phyloP scores from a whole-genome alignment of 2,113 vertebrate species.

The Pseudopipra pipra region DNA sequence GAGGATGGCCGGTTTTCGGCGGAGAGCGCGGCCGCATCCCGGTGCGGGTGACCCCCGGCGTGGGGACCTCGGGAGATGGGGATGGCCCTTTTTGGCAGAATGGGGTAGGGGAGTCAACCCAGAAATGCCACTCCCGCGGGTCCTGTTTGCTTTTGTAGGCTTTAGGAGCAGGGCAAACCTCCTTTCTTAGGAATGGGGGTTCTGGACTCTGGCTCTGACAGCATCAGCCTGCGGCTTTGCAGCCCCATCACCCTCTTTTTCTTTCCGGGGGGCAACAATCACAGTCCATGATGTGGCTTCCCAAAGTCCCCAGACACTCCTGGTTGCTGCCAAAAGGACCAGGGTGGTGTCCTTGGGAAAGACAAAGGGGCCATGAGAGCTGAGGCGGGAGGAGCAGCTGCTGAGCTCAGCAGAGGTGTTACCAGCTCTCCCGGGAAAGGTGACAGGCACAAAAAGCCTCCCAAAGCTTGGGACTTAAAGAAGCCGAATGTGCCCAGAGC shows the following conservation, averaged over 20 bases:
- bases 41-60: neutral
- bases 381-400: neutral
- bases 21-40: neutral
- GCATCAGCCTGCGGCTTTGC: neutral
- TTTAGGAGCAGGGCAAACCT: neutral
- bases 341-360: neutral
- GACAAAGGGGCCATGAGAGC: neutral
- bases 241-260: neutral
- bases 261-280: no score
- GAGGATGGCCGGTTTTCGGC: neutral
- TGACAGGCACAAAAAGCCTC: neutral
- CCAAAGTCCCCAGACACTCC: neutral
- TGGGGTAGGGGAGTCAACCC: fast-evolving
- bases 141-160: fast-evolving
- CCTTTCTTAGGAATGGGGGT: neutral
- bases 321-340: neutral
- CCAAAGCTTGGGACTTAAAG: neutral
- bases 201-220: neutral
- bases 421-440: neutral
- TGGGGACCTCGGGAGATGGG: neutral
- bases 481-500: neutral
- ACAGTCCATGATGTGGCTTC: fast-evolving
- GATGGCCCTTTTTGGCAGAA: neutral
- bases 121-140: neutral
- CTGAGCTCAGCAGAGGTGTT: constrained; percentile 33